A percentile compares a stretch with the other conserved stretches of the same genome.
Evolutionary conservation across 2,797 vertebrate species (phyloP).

Genomic region (Eulemur albifrons): DNA sequence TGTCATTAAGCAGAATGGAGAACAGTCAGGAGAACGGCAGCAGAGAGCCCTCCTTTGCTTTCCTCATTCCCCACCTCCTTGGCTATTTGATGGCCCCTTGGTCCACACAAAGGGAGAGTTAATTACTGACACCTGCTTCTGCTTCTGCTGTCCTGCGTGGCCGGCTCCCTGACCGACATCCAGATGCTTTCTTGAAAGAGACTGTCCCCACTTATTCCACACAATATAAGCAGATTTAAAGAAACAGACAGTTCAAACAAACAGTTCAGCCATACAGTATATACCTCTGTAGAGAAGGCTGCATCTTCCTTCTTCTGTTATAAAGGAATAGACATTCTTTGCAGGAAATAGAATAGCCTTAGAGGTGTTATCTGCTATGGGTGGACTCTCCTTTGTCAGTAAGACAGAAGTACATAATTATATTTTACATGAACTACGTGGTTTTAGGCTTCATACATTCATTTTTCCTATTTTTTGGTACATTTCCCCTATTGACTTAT

Average conservation of each 20-base stretch:
- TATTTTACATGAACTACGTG: background rate
- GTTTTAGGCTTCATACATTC: background rate
- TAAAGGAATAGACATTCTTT: background rate
- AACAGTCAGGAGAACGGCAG: background rate
- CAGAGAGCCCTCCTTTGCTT: background rate
- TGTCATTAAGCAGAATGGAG: background rate
- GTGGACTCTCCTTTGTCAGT: background rate
- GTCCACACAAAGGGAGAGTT: constrained; percentile 15
- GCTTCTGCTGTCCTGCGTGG: background rate
- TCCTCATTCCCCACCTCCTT: background rate
- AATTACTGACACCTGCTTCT: constrained; percentile 63
- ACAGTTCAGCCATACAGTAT: background rate
- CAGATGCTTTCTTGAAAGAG: background rate
- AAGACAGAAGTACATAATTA: background rate
- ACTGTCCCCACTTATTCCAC: background rate
- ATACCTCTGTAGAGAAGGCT: background rate
- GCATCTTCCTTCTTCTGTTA: background rate
- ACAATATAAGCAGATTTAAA: background rate
- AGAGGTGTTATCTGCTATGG: background rate
- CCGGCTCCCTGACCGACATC: background rate
- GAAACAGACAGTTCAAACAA: background rate
- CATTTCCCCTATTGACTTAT: background rate
- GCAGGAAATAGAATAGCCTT: background rate
- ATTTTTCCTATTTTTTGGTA: background rate
- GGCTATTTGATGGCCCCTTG: background rate